Percentiles rank a stretch among this genome's conserved stretches.
These are phyloP conservation scores for Vollenhovia emeryi DNA, from an alignment of 1,140 invertebrate species.

Conservation along the genomic window DNA sequence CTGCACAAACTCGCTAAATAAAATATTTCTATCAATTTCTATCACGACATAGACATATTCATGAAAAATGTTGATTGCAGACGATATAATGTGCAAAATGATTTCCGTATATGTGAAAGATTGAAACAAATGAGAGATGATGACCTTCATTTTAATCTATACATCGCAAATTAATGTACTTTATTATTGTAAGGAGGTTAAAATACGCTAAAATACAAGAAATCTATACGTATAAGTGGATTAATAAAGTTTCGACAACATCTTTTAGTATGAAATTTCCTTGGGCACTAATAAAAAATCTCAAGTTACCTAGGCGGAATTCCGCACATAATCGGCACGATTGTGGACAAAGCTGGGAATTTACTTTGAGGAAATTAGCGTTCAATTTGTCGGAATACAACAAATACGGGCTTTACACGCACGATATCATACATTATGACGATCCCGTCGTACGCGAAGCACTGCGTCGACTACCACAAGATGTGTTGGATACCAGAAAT, in stretches of 20 bases:
- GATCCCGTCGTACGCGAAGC: slow-evolving; percentile 13
- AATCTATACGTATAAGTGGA: neutral
- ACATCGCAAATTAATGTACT: neutral
- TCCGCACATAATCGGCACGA: neutral
- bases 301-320: neutral
- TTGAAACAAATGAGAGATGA: slow-evolving; percentile 6
- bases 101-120: neutral
- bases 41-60: neutral
- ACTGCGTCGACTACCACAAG: slow-evolving; percentile 56
- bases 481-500: slow-evolving; percentile 64
- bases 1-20: neutral
- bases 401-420: slow-evolving; percentile 58
- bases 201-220: no score
- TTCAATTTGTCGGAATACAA: slow-evolving; percentile 55
- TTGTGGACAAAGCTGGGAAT: neutral
- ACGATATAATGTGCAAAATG: neutral
- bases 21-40: neutral
- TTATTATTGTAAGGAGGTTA: slow-evolving; percentile 20
- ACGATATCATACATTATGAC: slow-evolving; percentile 16
- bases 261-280: neutral
- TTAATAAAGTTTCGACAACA: neutral
- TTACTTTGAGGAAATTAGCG: neutral
- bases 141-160: neutral
- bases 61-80: neutral
- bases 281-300: slow-evolving; percentile 20